Conservation (phyloP, 2,888 invertebrate genomes). For the Rosalia funebris region DNA sequence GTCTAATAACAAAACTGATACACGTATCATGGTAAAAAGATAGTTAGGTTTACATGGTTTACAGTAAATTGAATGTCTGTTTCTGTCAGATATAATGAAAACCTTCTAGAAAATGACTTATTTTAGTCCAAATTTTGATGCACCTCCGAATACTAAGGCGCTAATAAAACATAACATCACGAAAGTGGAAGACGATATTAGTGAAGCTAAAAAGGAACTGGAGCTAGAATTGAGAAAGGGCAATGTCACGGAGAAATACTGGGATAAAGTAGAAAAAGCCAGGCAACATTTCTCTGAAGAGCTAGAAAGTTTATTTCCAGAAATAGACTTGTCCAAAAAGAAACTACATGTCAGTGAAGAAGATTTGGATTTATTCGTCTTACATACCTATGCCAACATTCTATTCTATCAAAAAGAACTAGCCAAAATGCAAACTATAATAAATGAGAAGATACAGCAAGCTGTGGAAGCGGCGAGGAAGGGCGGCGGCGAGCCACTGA, state of each 20-base stretch:
- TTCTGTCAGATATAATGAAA: no score
- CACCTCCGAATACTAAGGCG: slow-evolving; percentile 63
- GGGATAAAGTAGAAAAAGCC: slow-evolving; percentile 78
- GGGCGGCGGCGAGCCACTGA: slow-evolving; percentile 65
- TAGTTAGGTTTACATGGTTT: no score
- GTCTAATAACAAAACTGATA: no score
- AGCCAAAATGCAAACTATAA: slow-evolving; percentile 74
- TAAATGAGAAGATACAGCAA: slow-evolving; percentile 70
- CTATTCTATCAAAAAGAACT: slow-evolving; percentile 81
- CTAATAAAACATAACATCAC: slow-evolving; percentile 69
- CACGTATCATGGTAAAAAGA: no score
- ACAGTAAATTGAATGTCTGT: no score
- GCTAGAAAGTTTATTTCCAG: slow-evolving; percentile 77
- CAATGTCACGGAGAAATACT: slow-evolving; percentile 80
- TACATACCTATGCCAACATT: slow-evolving; percentile 82
- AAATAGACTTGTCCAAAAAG: slow-evolving; percentile 74
- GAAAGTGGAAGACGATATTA: slow-evolving; percentile 69
- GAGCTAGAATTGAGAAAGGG: slow-evolving; percentile 69
- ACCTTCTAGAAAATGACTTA: background rate
- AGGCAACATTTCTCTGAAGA: slow-evolving; percentile 72
- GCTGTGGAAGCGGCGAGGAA: slow-evolving; percentile 70
- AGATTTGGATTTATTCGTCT: slow-evolving; percentile 80
- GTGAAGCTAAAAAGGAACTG: slow-evolving; percentile 69
- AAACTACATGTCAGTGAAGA: slow-evolving; percentile 69
- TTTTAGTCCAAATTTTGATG: slow-evolving; percentile 56